phyloP scores from a whole-genome alignment of 2,888 invertebrate genomes.

The Eilema griseolum region DNA sequence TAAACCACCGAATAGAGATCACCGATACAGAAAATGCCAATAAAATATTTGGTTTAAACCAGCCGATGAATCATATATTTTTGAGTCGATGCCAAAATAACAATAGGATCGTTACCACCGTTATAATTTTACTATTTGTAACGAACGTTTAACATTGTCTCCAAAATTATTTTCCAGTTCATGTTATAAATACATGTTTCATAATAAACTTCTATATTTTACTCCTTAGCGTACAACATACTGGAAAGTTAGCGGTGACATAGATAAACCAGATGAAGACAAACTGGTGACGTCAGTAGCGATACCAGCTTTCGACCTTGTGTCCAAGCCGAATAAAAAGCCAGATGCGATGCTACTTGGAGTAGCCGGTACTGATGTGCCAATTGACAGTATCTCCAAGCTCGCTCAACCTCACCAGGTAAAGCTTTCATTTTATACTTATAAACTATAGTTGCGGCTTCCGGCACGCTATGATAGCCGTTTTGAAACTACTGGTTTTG shows the following conservation, averaged over 20 bases:
- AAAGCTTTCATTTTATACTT: conserved; percentile 17
- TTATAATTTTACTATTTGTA: not conserved
- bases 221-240: conserved; percentile 69
- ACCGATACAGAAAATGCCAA: not conserved
- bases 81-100: not conserved
- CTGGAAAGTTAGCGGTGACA: conserved; percentile 77
- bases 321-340: conserved; percentile 86
- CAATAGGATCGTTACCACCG: not conserved
- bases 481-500: too few species aligned
- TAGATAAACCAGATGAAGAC: conserved; percentile 79
- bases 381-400: conserved; percentile 96
- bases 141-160: not conserved
- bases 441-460: too few species aligned
- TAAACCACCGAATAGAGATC: not conserved
- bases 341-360: conserved; percentile 93
- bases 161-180: not conserved
- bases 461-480: too few species aligned
- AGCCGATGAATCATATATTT: not conserved
- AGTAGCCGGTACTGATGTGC: conserved; percentile 98
- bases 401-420: conserved; percentile 96
- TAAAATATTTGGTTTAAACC: not conserved
- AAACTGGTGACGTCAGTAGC: conserved; percentile 96
- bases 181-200: too few species aligned
- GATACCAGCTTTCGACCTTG: conserved; percentile 95
- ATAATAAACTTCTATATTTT: not conserved